A percentile compares a stretch with the other conserved stretches of the same genome.
These are phyloP conservation scores for Aphidius gifuensis DNA, from an alignment of 1,140 invertebrate species.

Conservation along the genomic window DNA sequence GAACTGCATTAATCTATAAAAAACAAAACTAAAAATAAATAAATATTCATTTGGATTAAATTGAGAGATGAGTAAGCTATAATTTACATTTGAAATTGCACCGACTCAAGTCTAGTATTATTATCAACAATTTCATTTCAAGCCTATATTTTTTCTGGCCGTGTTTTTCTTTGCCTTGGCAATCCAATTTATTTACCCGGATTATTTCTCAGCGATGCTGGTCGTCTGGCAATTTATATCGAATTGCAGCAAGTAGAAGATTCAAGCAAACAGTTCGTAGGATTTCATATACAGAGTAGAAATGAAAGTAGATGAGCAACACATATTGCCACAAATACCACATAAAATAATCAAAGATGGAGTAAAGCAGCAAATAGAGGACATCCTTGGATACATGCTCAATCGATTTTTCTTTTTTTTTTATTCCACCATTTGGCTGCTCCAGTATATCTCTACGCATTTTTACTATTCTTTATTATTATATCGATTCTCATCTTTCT, in stretches of 20 bases:
- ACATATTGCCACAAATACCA: too few species aligned
- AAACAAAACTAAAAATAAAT: not conserved
- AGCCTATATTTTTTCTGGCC: not conserved
- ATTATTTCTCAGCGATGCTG: constrained; percentile 43
- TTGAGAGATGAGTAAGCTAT: not conserved
- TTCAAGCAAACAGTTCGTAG: constrained; percentile 12
- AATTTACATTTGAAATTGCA: not conserved
- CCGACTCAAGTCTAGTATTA: not conserved
- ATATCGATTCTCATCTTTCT: too few species aligned
- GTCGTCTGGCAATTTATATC: constrained; percentile 27
- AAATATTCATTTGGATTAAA: not conserved
- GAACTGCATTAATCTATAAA: too few species aligned
- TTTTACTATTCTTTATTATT: too few species aligned
- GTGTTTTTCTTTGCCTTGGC: constrained; percentile 14
- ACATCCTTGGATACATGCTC: too few species aligned
- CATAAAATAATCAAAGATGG: too few species aligned
- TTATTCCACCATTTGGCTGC: too few species aligned
- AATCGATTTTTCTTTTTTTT: too few species aligned
- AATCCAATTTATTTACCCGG: constrained; percentile 33
- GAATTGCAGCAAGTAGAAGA: constrained; percentile 31
- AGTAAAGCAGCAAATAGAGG: too few species aligned
- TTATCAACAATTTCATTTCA: not conserved
- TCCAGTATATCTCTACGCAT: too few species aligned
- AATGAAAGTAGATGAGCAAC: too few species aligned
- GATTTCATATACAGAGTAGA: not conserved